Evolutionary conservation across 2,888 invertebrate genomes (phyloP).

Genomic region (Conops quadrifasciatus): DNA sequence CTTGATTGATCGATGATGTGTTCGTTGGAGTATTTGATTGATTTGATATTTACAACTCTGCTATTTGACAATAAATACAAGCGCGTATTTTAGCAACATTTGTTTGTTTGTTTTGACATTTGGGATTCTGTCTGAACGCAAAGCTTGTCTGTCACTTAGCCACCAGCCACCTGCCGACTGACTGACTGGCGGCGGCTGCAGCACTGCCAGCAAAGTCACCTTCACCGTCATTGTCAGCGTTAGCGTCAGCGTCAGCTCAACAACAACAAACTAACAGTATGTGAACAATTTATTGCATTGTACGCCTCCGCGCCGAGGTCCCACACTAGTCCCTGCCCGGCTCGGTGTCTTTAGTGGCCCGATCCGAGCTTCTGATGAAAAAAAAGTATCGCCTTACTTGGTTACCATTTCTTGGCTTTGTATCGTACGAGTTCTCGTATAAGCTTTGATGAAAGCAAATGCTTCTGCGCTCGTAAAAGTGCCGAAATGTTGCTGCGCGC

Average conservation of each 20-base stretch:
- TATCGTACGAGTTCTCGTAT: too few species aligned
- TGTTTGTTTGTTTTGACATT: conserved; percentile 53
- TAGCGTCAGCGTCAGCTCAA: not conserved
- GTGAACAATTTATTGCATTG: not conserved
- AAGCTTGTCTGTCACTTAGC: conserved; percentile 6
- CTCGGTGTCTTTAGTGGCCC: not conserved
- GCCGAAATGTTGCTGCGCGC: conserved; percentile 47
- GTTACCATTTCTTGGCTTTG: not conserved
- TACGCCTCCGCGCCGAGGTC: conserved; percentile 1
- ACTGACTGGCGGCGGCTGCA: not conserved
- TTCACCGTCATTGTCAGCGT: too few species aligned
- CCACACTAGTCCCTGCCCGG: not conserved
- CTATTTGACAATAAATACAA: conserved; percentile 11
- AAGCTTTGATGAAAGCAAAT: conserved; percentile 5
- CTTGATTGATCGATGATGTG: conserved; percentile 58
- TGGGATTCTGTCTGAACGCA: conserved; percentile 9
- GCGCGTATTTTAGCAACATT: conserved; percentile 13
- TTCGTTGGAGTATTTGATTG: conserved; percentile 44
- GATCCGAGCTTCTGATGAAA: not conserved
- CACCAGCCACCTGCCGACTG: conserved; percentile 18
- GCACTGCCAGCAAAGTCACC: not conserved
- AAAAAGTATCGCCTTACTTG: conserved; percentile 22
- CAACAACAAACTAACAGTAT: not conserved
- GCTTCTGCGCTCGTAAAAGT: conserved; percentile 22
- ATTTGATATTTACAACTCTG: conserved; percentile 27